Base-by-base conservation (phyloP, 2,888 invertebrate genomes). In the Blastobasis adustella region DNA sequence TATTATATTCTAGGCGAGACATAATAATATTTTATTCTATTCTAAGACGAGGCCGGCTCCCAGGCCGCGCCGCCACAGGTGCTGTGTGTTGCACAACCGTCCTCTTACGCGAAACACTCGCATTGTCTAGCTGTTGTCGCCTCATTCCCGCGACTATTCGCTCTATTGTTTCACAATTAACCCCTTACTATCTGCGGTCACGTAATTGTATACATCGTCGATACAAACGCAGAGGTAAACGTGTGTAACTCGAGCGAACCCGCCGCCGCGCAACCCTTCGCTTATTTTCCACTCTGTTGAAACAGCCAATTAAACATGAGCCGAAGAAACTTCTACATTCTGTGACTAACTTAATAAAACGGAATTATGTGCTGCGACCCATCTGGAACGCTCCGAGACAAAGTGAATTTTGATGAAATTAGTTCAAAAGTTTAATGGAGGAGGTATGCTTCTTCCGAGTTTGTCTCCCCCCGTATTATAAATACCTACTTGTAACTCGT, bases 341-440 rank as follows among this genome's bases (percentile, higher is more conserved):
- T 73, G 67, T 67, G 71, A 72, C 71, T 75, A 78, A 82, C 73
- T 82, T 82, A 82, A 85, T 83, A 80, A 82, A 82, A 77, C 74
- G 73, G 76, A 82, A 82, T 84, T 79, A 71, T 68, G 74, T 78
- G 69, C 78, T 75, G 79, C 76, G 48, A 45, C 79, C 81, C 83
- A 81, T 82, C 82, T 84, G 84, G 74, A 71, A 68, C 73, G 69
- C 60, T 69, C 43, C 67, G 69, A 73, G 81, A 79, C 83, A 79
- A 82, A 85, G 82, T 84, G 79, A 82, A 83, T 79, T 82, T 82
- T 79, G 77, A 82, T 81, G 77, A 79, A 83, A 86, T 84, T 83
- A 82, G 76, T 84, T 77, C 63, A 65, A 70, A 80, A 83, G 76
- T 84, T 83, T 82, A 82, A 82, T 80, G 78, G 51, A 50, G 53